Conservation (phyloP, 1,140 invertebrate genomes). For the Polypedilum vanderplanki region DNA sequence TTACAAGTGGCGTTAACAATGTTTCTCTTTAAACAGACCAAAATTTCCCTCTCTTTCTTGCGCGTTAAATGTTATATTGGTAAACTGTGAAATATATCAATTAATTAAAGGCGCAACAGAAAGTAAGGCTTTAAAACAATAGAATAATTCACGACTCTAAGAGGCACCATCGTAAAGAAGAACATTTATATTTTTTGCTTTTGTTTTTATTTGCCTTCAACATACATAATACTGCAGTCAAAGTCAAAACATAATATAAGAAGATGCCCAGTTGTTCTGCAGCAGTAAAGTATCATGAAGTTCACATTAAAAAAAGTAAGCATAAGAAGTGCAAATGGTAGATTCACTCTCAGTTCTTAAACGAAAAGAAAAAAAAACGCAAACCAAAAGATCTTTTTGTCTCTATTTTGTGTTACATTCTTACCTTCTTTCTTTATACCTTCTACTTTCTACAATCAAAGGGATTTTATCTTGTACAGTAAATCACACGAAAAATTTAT, state of each 20-base stretch:
- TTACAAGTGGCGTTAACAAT: slow-evolving; percentile 25
- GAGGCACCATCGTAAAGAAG: too few species aligned
- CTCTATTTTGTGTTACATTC: slow-evolving; percentile 16
- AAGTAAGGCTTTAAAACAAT: background rate
- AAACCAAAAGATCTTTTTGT: background rate
- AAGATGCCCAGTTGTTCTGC: background rate
- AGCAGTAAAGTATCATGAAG: slow-evolving; percentile 4
- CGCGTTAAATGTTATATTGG: background rate
- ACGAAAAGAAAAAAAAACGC: background rate
- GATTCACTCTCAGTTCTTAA: background rate
- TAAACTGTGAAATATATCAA: slow-evolving; percentile 13
- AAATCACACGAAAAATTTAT: slow-evolving; percentile 20
- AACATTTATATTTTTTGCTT: too few species aligned
- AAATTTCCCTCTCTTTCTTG: background rate
- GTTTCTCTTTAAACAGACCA: slow-evolving; percentile 2
- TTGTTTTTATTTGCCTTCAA: too few species aligned
- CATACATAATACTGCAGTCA: too few species aligned
- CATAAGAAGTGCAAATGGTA: slow-evolving; percentile 21
- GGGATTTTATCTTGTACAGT: slow-evolving; percentile 6
- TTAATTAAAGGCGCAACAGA: background rate
- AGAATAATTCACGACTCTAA: too few species aligned
- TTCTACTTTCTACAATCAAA: background rate
- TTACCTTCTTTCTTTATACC: background rate
- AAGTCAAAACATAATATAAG: background rate
- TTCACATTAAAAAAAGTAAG: slow-evolving; percentile 10